Percentiles rank a stretch among this genome's conserved stretches.
These are phyloP conservation scores for Chelonoidis abingdonii DNA, from an alignment of 2,113 vertebrate species.

Conservation along the genomic window DNA sequence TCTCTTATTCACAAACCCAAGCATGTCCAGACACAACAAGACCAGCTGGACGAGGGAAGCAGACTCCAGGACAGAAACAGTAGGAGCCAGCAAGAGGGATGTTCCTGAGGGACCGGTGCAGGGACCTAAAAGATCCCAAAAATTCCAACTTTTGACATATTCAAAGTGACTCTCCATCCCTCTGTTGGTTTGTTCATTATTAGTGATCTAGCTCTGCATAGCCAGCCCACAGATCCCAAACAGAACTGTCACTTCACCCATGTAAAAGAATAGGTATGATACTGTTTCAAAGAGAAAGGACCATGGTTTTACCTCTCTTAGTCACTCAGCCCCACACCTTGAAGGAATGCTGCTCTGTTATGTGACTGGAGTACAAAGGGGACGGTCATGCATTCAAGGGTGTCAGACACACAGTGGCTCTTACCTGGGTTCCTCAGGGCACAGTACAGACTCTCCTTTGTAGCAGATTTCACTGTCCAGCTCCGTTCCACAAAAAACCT, in stretches of 20 bases:
- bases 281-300: neutral
- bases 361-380: neutral
- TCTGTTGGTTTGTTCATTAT: neutral
- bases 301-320: neutral
- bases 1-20: rapidly evolving
- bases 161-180: neutral
- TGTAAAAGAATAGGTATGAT: neutral
- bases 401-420: neutral
- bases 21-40: neutral
- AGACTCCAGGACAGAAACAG: neutral
- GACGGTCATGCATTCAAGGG: neutral
- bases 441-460: constrained; percentile 89
- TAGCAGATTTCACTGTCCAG: constrained; percentile 91
- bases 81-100: neutral
- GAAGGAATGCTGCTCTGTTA: neutral
- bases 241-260: neutral
- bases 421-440: constrained; percentile 91
- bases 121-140: neutral
- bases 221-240: neutral
- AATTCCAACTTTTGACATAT: neutral
- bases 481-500: constrained; percentile 96
- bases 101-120: neutral
- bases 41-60: neutral
- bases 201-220: neutral
- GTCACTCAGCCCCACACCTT: neutral